phyloP scores from a whole-genome alignment of 1,140 invertebrate genomes.

The Meloidogyne hapla region DNA sequence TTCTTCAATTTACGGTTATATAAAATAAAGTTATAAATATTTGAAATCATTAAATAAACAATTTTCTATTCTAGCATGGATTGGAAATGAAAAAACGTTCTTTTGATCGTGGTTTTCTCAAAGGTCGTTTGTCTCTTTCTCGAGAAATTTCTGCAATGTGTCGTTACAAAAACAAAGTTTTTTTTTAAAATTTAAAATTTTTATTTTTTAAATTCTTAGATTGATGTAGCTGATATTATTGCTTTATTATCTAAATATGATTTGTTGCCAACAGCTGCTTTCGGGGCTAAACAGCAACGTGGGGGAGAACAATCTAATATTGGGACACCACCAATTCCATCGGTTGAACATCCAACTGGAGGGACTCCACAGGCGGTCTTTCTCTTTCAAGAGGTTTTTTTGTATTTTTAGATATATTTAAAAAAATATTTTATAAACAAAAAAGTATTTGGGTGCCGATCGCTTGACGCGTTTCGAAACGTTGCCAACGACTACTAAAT shows the following conservation, averaged over 20 bases:
- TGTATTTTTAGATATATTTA: no score
- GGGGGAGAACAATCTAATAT: background rate
- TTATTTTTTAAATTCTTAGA: background rate
- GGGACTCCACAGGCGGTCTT: constrained; percentile 42
- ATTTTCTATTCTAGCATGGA: constrained; percentile 33
- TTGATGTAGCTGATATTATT: constrained; percentile 43
- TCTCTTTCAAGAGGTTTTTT: constrained; percentile 55
- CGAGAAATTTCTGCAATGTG: constrained; percentile 49
- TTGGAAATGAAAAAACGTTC: constrained; percentile 53
- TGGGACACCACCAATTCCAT: background rate
- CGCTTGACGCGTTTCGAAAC: no score
- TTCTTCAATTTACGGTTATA: background rate
- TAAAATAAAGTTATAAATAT: no score
- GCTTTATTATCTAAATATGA: constrained; percentile 43
- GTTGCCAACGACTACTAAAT: no score
- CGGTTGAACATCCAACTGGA: background rate
- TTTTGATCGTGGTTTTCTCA: constrained; percentile 49
- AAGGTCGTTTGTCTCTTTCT: constrained; percentile 45
- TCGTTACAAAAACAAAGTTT: constrained; percentile 41
- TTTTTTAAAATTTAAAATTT: background rate
- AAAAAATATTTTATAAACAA: constrained; percentile 1
- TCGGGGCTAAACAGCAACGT: constrained; percentile 25
- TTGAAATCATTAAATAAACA: background rate
- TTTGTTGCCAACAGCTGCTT: constrained; percentile 26
- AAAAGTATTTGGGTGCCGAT: no score